phyloP scores from a whole-genome alignment of 2,797 vertebrate genomes.

The Liparis tanakae region DNA sequence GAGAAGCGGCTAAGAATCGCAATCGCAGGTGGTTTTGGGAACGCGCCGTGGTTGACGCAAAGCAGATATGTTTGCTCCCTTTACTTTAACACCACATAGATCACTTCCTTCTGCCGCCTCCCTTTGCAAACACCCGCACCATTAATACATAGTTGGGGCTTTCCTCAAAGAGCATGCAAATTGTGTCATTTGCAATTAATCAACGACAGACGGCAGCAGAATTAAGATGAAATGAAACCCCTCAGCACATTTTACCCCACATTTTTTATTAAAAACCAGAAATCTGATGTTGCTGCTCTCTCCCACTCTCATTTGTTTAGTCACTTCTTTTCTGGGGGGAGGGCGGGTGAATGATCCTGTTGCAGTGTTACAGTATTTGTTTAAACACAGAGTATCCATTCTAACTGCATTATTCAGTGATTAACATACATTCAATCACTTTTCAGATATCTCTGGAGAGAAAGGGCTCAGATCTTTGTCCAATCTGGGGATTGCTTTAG shows the following conservation, averaged over 20 bases:
- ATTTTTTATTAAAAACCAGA: constrained; percentile 67
- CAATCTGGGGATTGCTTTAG: constrained; percentile 28
- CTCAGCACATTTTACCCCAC: constrained; percentile 39
- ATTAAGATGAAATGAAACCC: constrained; percentile 51
- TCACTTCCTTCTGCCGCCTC: constrained; percentile 25
- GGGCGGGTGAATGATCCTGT: constrained; percentile 54
- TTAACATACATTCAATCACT: constrained; percentile 47
- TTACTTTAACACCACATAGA: constrained; percentile 22
- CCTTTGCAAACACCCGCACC: constrained; percentile 67
- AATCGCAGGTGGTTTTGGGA: constrained; percentile 65
- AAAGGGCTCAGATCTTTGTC: constrained; percentile 35
- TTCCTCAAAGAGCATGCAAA: constrained; percentile 57
- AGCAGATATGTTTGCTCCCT: constrained; percentile 40
- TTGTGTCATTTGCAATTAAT: constrained; percentile 59
- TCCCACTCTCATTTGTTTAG: constrained; percentile 14
- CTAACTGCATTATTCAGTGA: constrained; percentile 66
- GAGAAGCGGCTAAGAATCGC: constrained; percentile 60
- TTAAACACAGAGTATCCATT: constrained; percentile 43
- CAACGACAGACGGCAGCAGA: constrained; percentile 46
- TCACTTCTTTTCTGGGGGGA: constrained; percentile 17
- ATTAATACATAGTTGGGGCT: constrained; percentile 65
- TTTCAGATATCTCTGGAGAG: constrained; percentile 28
- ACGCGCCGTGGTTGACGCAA: constrained; percentile 25
- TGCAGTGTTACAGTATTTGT: constrained; percentile 55
- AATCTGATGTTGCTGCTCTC: constrained; percentile 38